phyloP scores from a whole-genome alignment of 2,113 vertebrate genomes.

The Eubucco bourcierii region DNA sequence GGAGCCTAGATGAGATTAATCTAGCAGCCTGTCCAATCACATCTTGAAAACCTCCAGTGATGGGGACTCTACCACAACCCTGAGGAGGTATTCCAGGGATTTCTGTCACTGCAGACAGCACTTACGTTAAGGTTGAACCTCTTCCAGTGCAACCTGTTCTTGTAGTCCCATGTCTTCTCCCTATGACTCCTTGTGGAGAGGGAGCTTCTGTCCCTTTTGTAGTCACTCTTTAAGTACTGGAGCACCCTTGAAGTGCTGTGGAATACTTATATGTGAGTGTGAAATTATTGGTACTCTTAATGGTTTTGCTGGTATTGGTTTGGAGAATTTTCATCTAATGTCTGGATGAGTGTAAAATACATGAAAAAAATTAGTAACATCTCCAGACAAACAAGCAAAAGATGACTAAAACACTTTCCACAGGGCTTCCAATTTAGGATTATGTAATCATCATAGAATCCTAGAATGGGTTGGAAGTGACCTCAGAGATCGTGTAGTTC shows the following conservation, averaged over 20 bases:
- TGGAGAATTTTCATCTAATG: neutral
- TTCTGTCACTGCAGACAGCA: neutral
- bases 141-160: neutral
- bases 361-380: neutral
- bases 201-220: neutral
- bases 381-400: neutral
- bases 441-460: no score
- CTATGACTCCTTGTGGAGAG: neutral
- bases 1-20: neutral
- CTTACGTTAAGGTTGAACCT: neutral
- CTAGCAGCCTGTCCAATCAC: neutral
- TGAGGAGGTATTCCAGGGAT: neutral
- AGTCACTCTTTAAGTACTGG: neutral
- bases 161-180: neutral
- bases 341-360: neutral
- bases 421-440: neutral
- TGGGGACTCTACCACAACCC: neutral
- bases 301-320: neutral
- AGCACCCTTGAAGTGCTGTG: neutral
- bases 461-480: no score
- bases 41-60: neutral
- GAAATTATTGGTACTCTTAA: neutral
- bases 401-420: neutral
- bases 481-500: no score
- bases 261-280: neutral